Evolutionary conservation across 2,797 vertebrate genomes (phyloP).

Genomic region (Nyctibius grandis): DNA sequence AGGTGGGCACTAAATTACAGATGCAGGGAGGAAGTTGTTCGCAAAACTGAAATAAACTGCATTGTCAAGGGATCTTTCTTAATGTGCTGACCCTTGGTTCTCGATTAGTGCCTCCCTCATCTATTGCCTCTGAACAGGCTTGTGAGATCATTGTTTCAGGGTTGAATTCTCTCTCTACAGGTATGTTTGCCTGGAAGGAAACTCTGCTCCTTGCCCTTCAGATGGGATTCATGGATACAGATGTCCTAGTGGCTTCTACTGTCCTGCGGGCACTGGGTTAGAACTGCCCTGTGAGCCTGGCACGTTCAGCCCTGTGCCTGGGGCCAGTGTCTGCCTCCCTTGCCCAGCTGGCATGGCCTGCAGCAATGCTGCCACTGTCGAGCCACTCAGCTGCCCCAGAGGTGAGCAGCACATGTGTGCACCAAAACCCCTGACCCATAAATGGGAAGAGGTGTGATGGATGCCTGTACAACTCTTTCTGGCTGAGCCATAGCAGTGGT

Average conservation of each 20-base stretch:
- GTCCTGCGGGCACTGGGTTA: constrained; percentile 77
- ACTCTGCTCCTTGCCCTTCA: constrained; percentile 74
- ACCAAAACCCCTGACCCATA: accelerated
- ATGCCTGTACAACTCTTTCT: not conserved
- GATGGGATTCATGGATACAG: constrained; percentile 81
- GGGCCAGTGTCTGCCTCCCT: constrained; percentile 76
- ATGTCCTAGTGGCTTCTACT: constrained; percentile 84
- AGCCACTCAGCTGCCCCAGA: constrained; percentile 79
- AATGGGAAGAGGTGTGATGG: not conserved
- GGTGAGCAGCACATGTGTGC: constrained; percentile 64
- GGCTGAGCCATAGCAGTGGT: not conserved
- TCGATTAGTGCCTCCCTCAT: not conserved
- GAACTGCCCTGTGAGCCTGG: constrained; percentile 87
- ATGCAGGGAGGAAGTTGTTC: not conserved
- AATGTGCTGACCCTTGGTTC: not conserved
- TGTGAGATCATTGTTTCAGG: not conserved
- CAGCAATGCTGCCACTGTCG: constrained; percentile 69
- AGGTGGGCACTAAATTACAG: not conserved
- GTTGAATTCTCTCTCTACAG: constrained; percentile 61
- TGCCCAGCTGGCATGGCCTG: constrained; percentile 85
- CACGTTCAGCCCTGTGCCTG: constrained; percentile 80
- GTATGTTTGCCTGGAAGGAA: constrained; percentile 86
- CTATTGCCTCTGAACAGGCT: not conserved
- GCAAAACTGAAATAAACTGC: not conserved
- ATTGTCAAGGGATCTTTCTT: not conserved